Percentiles rank a stretch among this genome's conserved stretches.
These are phyloP conservation scores for Prionailurus bengalensis DNA, from an alignment of 2,113 vertebrate species.

Conservation along the genomic window DNA sequence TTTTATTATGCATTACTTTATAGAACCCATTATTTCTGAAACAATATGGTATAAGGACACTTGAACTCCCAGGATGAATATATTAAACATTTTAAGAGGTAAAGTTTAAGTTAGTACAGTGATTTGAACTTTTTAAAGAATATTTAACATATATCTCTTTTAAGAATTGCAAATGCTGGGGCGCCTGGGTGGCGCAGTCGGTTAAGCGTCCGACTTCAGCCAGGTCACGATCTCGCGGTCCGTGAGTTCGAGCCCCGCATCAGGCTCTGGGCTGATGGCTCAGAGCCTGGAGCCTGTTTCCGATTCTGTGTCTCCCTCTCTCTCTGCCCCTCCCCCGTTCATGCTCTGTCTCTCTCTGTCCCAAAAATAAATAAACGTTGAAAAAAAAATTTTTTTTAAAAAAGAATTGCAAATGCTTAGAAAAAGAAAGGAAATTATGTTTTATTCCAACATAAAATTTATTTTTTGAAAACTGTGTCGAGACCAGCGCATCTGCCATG, in stretches of 20 bases:
- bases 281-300: too few species aligned
- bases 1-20: slow-evolving; percentile 27
- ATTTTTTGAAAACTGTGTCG: neutral
- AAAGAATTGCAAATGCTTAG: neutral
- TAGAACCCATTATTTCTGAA: slow-evolving; percentile 33
- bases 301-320: too few species aligned
- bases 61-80: neutral
- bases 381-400: too few species aligned
- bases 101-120: neutral
- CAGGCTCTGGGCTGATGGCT: too few species aligned
- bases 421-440: neutral
- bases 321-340: too few species aligned
- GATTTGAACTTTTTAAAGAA: neutral
- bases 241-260: too few species aligned
- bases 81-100: neutral
- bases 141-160: slow-evolving; percentile 8
- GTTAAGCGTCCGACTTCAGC: too few species aligned
- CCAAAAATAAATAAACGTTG: too few species aligned
- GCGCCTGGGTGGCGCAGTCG: too few species aligned
- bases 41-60: neutral
- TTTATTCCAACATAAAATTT: neutral
- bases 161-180: neutral
- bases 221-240: too few species aligned
- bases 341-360: too few species aligned
- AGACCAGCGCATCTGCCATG: neutral